Base-by-base conservation (phyloP, 2,888 invertebrate genomes). In the Brenthis ino region DNA sequence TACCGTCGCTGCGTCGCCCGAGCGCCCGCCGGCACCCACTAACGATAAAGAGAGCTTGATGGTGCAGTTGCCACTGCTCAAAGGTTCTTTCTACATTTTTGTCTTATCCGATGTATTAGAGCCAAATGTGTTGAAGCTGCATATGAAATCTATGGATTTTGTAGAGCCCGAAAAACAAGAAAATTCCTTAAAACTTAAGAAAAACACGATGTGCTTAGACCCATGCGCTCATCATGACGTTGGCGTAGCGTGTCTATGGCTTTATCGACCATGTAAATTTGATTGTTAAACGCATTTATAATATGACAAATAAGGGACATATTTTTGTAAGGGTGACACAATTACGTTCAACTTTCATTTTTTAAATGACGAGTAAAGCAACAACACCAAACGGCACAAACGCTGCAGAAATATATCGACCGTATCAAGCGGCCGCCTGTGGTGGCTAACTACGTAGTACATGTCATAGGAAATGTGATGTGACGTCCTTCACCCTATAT, bases 401-500 rank as follows among this genome's bases (percentile, higher is more conserved):
- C 80, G 86, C 86, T 86, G 89, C 89, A 88, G 88, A 89, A 89
- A 86, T 86, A 86, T 92, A 91, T 92, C 92, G 92, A 91, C 90
- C 91, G 84, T 56, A 11, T 43, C 37, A 43, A 64, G 55, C 65
- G 65, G 71, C 67, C 71, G 71, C 58, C 63, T 43, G 47, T 67
- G 56, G 48, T 65, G 60, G 24, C 53, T 76, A 76, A 77, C 76
- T 83, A 82, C 80, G 77, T 83, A 56, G 50, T 68, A 71, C 64
- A 65, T 65, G 82, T 83, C 82, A 87, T 87, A 82, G 84, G 79
- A 83, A 82, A 77, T 78, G 75, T 78, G 78, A 80, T 82, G 83
- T 66, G 64, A 68, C 81, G 83, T 81, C 83, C 84, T 83, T 82
- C 67, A 64, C 56, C 64, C 60, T 51, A 16, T 20, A 60, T 67